Conservation (phyloP, 2,113 vertebrate species). For the Xiphias gladius region DNA sequence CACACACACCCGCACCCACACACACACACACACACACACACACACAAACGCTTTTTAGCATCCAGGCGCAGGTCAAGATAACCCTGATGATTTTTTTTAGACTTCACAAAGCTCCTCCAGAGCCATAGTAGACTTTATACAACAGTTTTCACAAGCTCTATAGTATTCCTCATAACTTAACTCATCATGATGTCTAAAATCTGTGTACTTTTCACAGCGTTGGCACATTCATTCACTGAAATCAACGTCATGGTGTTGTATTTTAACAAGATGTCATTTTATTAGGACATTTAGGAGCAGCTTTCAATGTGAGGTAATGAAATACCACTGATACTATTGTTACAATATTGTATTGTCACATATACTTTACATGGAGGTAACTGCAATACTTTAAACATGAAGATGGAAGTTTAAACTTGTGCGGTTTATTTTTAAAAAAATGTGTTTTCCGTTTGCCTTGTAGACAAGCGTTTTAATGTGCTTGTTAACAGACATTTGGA, state of each 20-base stretch:
- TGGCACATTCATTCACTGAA: background rate
- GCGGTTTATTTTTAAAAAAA: background rate
- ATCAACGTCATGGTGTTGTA: background rate
- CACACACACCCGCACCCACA: too few relatives aligned
- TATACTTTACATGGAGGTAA: background rate
- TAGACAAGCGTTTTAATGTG: background rate
- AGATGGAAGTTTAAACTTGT: background rate
- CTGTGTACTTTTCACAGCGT: background rate
- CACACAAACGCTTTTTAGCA: too few relatives aligned
- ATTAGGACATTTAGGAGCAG: slow-evolving; percentile 39
- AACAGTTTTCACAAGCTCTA: background rate
- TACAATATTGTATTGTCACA: background rate
- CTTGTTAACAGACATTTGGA: too few relatives aligned
- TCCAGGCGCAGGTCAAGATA: background rate
- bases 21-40: too few relatives aligned
- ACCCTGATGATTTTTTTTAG: too few relatives aligned
- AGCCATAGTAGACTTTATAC: background rate
- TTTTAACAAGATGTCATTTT: slow-evolving; percentile 23
- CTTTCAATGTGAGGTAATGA: slow-evolving; percentile 30
- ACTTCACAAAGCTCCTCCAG: too few relatives aligned
- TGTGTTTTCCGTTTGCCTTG: background rate
- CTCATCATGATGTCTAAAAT: background rate
- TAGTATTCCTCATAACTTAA: background rate
- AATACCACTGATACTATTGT: background rate
- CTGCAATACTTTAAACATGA: background rate